Evolutionary conservation across 2,888 invertebrate genomes (phyloP), one percentile per base, ranked within the genome.

Genomic region (Drosophila meridiana): DNA sequence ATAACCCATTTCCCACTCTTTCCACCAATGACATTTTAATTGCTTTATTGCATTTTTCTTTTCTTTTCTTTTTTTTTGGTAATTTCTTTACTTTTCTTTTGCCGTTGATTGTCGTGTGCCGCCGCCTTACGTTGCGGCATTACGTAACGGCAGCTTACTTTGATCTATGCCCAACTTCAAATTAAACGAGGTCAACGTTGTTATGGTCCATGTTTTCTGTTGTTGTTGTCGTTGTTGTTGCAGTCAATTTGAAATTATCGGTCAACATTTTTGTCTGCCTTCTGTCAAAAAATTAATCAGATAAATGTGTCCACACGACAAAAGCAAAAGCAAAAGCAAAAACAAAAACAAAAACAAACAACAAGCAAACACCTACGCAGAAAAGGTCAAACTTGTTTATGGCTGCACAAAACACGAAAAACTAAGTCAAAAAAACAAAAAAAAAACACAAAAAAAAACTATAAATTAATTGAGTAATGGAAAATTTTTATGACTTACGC

Each of bases 11-110:
- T 80, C 83, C 80, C 82, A 67, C 59, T 69, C 55, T 64, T 53
- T 58, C 53, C 38, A 38, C 57, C 85, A 86, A 89, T 89, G 85
- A 86, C 85, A 87, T 89, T 89, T 91, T 91, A 89, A 89, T 89
- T 91, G 87, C 85, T 90, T 90, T 86, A 87, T 88, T 88, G 89
- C 82, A 75, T 67, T 65, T 83, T 32, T 45, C 26, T 45, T n/a
- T 34, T n/a, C 11, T 20, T 20, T 32, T 32, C 32, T 59, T 20
- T 61, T 60, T 32, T 57, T 40, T n/a, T 4, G 26, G 57, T 58
- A 53, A 30, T 32, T 58, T n/a, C 26, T 36, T 36, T 63, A 14
- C 28, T 20, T 65, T 71, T 62, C 20, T 45, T 69, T 69, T 76
- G 67, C 69, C 69, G 61, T 56, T 64, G 78, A 61, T 83, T 85